A percentile compares a stretch with the other conserved stretches of the same genome.
Conservation (phyloP, 2,888 invertebrate species). For the Trissonchulus latispiculum region DNA sequence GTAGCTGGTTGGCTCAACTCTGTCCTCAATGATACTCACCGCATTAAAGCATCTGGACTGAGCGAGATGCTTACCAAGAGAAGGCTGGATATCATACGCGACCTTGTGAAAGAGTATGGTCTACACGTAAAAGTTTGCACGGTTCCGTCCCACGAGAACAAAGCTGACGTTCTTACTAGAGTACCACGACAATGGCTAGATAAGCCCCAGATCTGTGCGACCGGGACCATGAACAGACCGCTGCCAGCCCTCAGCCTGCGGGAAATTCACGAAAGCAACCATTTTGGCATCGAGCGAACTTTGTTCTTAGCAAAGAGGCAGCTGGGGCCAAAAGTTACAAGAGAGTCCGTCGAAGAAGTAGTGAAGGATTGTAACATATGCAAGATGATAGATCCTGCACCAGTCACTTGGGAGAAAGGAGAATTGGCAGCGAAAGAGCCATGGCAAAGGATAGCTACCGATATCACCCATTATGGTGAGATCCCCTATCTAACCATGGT, state of each 20-base stretch:
- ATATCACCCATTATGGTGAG: conserved; percentile 3
- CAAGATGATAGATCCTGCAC: conserved; percentile 2
- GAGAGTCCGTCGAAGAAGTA: background rate
- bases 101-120: background rate
- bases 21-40: too few species aligned
- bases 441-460: conserved; percentile 6
- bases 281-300: background rate
- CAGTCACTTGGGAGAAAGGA: too few species aligned
- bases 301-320: background rate
- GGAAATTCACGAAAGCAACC: too few species aligned
- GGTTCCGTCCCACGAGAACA: background rate
- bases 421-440: too few species aligned
- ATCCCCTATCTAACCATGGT: conserved; percentile 1
- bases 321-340: background rate
- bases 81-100: too few species aligned
- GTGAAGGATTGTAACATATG: conserved; percentile 8
- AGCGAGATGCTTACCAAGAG: background rate
- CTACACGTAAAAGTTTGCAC: background rate
- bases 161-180: background rate
- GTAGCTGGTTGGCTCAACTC: background rate
- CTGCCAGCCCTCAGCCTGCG: too few species aligned
- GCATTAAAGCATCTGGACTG: background rate
- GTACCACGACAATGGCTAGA: background rate
- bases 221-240: too few species aligned
- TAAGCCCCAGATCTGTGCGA: too few species aligned